Conservation (phyloP, 1,140 invertebrate genomes). For the Drosophila setifemur region DNA sequence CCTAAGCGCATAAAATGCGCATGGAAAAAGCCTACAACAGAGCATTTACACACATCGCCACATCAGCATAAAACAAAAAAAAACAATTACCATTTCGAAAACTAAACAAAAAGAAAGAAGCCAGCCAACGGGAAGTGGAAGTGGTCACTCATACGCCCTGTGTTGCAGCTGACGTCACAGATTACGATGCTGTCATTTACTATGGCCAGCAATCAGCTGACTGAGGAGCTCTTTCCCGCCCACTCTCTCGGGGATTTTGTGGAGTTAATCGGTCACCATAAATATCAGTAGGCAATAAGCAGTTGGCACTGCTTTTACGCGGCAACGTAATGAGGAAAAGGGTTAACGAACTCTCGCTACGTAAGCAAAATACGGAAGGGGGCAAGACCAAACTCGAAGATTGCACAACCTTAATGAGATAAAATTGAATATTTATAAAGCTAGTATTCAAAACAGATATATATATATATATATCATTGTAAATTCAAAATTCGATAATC, state of each 20-base stretch:
- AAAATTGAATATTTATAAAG: neutral
- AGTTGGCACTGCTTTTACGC: no score
- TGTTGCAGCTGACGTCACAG: slow-evolving; percentile 30
- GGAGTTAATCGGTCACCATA: no score
- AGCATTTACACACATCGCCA: no score
- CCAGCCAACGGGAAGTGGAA: slow-evolving; percentile 27
- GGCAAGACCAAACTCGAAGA: neutral
- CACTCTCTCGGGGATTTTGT: no score
- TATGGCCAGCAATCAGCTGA: no score
- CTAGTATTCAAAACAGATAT: no score
- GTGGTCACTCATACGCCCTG: slow-evolving; percentile 36
- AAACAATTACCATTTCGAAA: neutral
- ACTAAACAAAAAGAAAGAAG: slow-evolving; percentile 3
- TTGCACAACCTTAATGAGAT: neutral
- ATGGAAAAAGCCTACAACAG: neutral
- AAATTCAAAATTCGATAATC: no score
- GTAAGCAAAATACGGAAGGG: neutral
- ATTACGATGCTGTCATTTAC: neutral
- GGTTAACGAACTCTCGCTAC: slow-evolving; percentile 5
- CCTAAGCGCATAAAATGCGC: slow-evolving; percentile 19
- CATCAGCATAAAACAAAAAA: slow-evolving; percentile 8
- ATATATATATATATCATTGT: no score
- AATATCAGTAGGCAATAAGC: no score
- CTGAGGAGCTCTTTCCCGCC: no score
- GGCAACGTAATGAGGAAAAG: neutral